These are phyloP conservation scores for Echiichthys vipera DNA, from an alignment of 2,797 vertebrate species.

Conservation along the genomic window DNA sequence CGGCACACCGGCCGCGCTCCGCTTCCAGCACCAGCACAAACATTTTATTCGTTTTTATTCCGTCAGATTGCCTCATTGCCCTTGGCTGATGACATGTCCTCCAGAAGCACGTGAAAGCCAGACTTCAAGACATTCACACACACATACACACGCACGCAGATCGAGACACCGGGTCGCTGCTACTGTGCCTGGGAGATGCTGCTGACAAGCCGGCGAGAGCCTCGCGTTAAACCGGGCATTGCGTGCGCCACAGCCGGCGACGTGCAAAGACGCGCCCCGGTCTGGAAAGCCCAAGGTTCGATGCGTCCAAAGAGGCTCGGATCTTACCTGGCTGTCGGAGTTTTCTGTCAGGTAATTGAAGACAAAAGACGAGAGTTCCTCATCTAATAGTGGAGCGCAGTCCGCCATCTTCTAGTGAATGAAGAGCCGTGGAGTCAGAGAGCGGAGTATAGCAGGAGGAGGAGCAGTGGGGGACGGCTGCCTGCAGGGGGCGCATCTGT, in stretches of 20 bases:
- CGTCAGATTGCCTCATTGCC: neutral
- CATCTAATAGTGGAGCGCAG: slow-evolving; percentile 96
- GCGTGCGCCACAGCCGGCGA: slow-evolving; percentile 51
- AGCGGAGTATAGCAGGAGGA: slow-evolving; percentile 85
- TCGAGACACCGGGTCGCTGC: slow-evolving; percentile 48
- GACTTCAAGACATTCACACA: slow-evolving; percentile 9
- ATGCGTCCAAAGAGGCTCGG: slow-evolving; percentile 16
- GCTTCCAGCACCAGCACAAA: neutral
- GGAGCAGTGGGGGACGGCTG: slow-evolving; percentile 40
- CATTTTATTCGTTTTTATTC: slow-evolving; percentile 6
- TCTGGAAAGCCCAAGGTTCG: slow-evolving; percentile 33
- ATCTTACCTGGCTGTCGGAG: slow-evolving; percentile 91
- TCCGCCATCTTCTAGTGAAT: slow-evolving; percentile 99
- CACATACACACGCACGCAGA: neutral
- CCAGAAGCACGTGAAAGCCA: slow-evolving; percentile 82
- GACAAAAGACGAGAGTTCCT: slow-evolving; percentile 98
- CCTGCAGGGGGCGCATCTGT: slow-evolving; percentile 76
- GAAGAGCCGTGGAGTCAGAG: slow-evolving; percentile 81
- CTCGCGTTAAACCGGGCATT: slow-evolving; percentile 52
- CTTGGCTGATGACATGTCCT: slow-evolving; percentile 67
- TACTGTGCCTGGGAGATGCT: slow-evolving; percentile 65
- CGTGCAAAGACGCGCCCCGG: slow-evolving; percentile 47
- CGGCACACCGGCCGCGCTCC: slow-evolving; percentile 33
- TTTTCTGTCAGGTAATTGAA: slow-evolving; percentile 96
- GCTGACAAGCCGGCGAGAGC: slow-evolving; percentile 57